Evolutionary conservation across 2,888 invertebrate species (phyloP), one percentile per base, ranked within the genome.

Genomic region (Cephus sareptanus): DNA sequence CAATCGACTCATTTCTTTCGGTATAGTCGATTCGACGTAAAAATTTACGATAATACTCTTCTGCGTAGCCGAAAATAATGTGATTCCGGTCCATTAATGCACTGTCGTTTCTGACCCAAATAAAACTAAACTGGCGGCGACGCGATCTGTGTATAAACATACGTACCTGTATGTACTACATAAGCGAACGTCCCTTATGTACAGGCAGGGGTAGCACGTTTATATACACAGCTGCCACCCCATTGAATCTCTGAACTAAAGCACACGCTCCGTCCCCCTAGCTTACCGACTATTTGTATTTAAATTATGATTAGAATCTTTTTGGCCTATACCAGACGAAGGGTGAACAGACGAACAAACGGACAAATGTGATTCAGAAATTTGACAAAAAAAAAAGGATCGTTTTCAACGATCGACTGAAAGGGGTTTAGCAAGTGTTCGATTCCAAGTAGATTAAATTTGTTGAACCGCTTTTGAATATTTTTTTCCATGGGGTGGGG

Each of bases 251-350:
- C 40, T 15, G 40, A 15, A 40, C 15, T 40, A 6, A 40, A 40
- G 40, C 15, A 15, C 15, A 40, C 13, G 15, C 40, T 15, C 4
- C 40, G 0, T 3, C 40, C 40, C 15, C 40, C 12, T 34, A 4
- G 74, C 34, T 74, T 74, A 31, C 34, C 74, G 35, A 34, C 34
- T 11, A 74, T 74, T 34, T 74, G 74, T 74, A 74, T 74, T 74
- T 35, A 74, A 74, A 74, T 74, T 34, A 74, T 74, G 34, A 34
- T 34, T 35, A 35, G 33, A 74, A 74, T 34, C 15, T 34, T 35
- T 74, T 23, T 23, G 12, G 70, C 70, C 30, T 6, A 6, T 6
- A 6, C 15, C 15, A 15, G 15, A 15, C 15, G 15, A 40, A 15
- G 40, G 40, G 15, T 1, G 40, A 40, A 40, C 40, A 15, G 15